Conservation (phyloP, 2,888 invertebrate genomes). For the Eupithecia tripunctaria region DNA sequence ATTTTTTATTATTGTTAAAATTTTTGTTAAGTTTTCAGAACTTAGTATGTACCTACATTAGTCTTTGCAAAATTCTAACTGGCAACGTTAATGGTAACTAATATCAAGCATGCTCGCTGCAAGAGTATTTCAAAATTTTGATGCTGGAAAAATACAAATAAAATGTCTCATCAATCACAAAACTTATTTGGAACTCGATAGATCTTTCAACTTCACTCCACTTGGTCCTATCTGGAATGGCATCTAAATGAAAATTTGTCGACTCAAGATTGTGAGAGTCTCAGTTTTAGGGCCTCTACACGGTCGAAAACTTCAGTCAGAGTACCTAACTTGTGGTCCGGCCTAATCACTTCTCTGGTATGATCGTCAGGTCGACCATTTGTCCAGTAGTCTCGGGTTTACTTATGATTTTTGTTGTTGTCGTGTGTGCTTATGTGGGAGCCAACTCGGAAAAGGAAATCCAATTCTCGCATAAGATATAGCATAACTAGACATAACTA, state of each 20-base stretch:
- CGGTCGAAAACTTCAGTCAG: not conserved
- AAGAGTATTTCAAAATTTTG: not conserved
- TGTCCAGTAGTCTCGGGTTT: not conserved
- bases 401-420: not conserved
- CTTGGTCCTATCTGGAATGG: slow-evolving; percentile 43
- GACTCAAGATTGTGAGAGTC: slow-evolving; percentile 52
- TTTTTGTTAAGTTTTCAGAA: too few relatives aligned
- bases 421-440: too few relatives aligned
- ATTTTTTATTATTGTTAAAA: too few relatives aligned
- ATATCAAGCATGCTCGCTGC: not conserved
- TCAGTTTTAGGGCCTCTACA: slow-evolving; percentile 35
- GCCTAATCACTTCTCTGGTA: not conserved
- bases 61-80: not conserved
- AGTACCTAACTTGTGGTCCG: not conserved
- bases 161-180: slow-evolving; percentile 30
- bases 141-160: not conserved
- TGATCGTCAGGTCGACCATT: not conserved
- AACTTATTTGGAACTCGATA: slow-evolving; percentile 33
- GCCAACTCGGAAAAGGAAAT: too few relatives aligned
- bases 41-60: too few relatives aligned
- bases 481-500: too few relatives aligned
- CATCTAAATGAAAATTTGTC: slow-evolving; percentile 60
- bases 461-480: too few relatives aligned
- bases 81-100: not conserved
- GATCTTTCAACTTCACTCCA: slow-evolving; percentile 30